Percentiles rank a stretch among this genome's conserved stretches.
phyloP scores from a whole-genome alignment of 1,140 invertebrate species.

The Dinoponera quadriceps region DNA sequence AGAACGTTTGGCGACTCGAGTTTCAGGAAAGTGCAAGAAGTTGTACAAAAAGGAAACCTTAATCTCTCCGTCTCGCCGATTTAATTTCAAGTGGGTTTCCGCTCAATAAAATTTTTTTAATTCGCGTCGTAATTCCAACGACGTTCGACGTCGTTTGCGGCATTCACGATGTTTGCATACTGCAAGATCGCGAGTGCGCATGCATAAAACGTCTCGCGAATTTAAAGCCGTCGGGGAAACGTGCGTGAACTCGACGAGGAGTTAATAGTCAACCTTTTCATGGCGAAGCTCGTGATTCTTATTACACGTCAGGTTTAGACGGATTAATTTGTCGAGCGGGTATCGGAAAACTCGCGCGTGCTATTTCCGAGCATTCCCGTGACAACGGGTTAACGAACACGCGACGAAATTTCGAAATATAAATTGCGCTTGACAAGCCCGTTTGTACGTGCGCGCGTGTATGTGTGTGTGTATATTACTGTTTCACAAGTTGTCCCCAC shows the following conservation, averaged over 20 bases:
- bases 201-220: no score
- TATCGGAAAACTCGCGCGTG: background rate
- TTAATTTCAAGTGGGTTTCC: no score
- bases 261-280: background rate
- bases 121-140: no score
- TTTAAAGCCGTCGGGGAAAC: no score
- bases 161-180: no score
- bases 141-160: no score
- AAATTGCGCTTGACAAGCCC: background rate
- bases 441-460: background rate
- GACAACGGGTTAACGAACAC: slow-evolving; percentile 17
- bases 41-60: no score
- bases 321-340: background rate
- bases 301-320: background rate
- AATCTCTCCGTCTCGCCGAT: no score
- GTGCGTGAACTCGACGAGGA: background rate
- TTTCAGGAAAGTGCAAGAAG: no score
- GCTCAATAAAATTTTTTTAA: no score
- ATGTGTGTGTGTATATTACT: background rate
- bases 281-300: background rate
- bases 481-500: slow-evolving; percentile 10
- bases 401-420: slow-evolving; percentile 22
- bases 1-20: no score
- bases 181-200: no score
- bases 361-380: background rate